Evolutionary conservation across 2,888 invertebrate genomes (phyloP).

Genomic region (Cynaeus angustus): DNA sequence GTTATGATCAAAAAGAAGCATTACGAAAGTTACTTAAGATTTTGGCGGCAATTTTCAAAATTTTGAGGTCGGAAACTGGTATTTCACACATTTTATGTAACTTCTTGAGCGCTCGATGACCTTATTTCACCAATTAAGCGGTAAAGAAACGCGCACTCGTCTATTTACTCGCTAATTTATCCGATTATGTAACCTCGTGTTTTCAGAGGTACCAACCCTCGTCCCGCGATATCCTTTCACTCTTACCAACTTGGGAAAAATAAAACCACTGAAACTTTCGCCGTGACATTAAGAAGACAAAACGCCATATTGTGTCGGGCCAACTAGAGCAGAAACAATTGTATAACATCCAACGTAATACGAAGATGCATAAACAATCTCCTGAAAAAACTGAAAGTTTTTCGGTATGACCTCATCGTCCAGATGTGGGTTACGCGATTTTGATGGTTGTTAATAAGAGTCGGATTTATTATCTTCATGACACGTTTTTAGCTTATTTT

Average conservation of each 20-base stretch:
- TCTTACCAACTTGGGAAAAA: background rate
- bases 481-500: slow-evolving; percentile 13
- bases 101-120: background rate
- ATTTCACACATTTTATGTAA: too few relatives aligned
- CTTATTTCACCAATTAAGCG: background rate
- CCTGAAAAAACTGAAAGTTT: slow-evolving; percentile 26
- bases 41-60: too few relatives aligned
- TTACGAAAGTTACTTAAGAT: too few relatives aligned
- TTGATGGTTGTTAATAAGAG: too few relatives aligned
- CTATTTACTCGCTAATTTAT: too few relatives aligned
- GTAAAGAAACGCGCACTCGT: background rate
- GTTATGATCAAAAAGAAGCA: too few relatives aligned
- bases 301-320: slow-evolving; percentile 5
- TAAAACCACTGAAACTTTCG: slow-evolving; percentile 17
- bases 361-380: slow-evolving; percentile 11
- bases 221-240: background rate
- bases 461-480: background rate
- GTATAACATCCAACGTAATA: slow-evolving; percentile 14
- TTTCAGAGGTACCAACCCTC: too few relatives aligned
- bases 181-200: too few relatives aligned
- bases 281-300: slow-evolving; percentile 34
- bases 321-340: slow-evolving; percentile 35
- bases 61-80: too few relatives aligned
- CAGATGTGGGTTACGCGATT: slow-evolving; percentile 15
- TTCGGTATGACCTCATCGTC: slow-evolving; percentile 16